phyloP scores from a whole-genome alignment of 2,797 vertebrate genomes.

The Oophaga sylvatica region DNA sequence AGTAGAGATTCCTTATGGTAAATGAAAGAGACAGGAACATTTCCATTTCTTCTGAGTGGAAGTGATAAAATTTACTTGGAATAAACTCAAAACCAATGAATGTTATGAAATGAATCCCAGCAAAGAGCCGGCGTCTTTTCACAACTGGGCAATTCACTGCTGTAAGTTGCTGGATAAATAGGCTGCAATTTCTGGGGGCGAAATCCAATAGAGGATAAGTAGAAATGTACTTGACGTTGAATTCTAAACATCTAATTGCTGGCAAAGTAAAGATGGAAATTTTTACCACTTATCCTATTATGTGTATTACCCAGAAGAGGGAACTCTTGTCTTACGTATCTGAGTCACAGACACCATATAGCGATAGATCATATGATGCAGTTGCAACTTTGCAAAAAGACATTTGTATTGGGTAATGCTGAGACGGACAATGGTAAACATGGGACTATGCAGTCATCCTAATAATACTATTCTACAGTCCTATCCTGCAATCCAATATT shows the following conservation, averaged over 20 bases:
- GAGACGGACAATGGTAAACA: no score
- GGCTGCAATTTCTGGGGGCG: slow-evolving; percentile 9
- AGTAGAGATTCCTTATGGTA: not conserved
- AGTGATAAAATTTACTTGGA: slow-evolving; percentile 34
- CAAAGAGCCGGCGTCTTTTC: not conserved
- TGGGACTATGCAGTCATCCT: no score
- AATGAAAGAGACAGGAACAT: not conserved
- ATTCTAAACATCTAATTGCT: not conserved
- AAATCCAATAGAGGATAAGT: slow-evolving; percentile 23
- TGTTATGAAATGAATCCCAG: slow-evolving; percentile 27
- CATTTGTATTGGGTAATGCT: no score
- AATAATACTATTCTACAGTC: no score
- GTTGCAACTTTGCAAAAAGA: no score
- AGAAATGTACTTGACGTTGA: slow-evolving; percentile 2
- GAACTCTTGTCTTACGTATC: not conserved
- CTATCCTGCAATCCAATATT: no score
- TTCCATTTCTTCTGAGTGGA: not conserved
- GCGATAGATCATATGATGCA: no score
- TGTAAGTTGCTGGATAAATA: slow-evolving; percentile 25
- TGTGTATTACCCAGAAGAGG: slow-evolving; percentile 28
- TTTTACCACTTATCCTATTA: not conserved
- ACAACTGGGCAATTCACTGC: slow-evolving; percentile 28
- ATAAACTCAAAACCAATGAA: slow-evolving; percentile 36
- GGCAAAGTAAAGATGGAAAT: not conserved
- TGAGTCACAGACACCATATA: not conserved